phyloP scores from a whole-genome alignment of 2,113 vertebrate species.

The Lophura nycthemera region DNA sequence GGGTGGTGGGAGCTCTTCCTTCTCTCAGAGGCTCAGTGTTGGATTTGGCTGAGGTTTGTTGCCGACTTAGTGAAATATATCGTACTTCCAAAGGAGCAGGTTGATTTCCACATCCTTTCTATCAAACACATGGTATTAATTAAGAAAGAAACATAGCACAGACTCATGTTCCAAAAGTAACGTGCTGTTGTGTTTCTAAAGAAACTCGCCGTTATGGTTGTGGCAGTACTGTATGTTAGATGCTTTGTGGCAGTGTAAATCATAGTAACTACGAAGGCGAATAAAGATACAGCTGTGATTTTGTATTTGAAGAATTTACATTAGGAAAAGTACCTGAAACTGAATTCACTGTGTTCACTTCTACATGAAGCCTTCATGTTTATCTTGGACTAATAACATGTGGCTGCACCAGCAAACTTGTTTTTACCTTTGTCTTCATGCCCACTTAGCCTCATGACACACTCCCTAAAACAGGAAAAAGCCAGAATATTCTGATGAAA shows the following conservation, averaged over 20 bases:
- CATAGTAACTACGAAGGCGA: neutral
- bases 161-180: neutral
- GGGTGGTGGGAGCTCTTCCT: neutral
- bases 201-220: neutral
- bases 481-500: neutral
- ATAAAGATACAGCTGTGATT: neutral
- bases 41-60: neutral
- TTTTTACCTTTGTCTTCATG: neutral
- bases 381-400: fast-evolving
- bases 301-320: neutral
- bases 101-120: neutral
- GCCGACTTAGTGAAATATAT: neutral
- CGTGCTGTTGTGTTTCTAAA: neutral
- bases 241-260: neutral
- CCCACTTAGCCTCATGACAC: neutral
- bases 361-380: neutral
- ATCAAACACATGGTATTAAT: neutral
- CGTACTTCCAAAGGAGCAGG: neutral
- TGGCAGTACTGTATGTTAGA: neutral
- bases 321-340: constrained; percentile 22
- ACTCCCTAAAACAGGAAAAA: neutral
- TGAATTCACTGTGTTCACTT: neutral
- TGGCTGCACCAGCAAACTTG: neutral
- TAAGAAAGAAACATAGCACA: neutral
- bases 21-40: neutral